Percentiles rank a stretch among this genome's conserved stretches.
Conservation (phyloP, 2,888 invertebrate species). For the Dolichopus griseipennis region DNA sequence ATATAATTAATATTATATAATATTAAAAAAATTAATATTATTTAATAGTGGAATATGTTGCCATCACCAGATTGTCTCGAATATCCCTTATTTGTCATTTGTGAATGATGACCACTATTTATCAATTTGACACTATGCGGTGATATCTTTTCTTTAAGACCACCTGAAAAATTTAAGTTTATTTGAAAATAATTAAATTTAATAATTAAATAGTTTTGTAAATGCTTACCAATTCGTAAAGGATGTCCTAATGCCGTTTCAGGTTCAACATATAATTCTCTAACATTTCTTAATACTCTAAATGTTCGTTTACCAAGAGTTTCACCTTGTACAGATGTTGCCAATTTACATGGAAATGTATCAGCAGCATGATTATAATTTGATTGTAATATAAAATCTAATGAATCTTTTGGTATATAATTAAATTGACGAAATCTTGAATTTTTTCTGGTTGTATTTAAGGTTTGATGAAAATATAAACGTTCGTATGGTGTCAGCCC, state of each 20-base stretch:
- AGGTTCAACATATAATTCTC: constrained; percentile 34
- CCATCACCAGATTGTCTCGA: constrained; percentile 69
- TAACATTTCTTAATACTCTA: constrained; percentile 58
- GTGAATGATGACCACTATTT: constrained; percentile 71
- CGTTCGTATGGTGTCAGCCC: constrained; percentile 42
- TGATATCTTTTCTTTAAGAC: constrained; percentile 54
- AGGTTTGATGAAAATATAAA: constrained; percentile 47
- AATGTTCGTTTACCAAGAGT: constrained; percentile 56
- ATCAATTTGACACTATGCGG: constrained; percentile 68
- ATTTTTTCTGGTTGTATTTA: constrained; percentile 46
- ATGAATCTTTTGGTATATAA: constrained; percentile 52
- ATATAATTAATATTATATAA: too few relatives aligned
- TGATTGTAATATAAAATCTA: constrained; percentile 59
- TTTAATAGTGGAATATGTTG: constrained; percentile 59
- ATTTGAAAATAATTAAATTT: constrained; percentile 9
- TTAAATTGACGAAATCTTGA: constrained; percentile 38
- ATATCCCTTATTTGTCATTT: constrained; percentile 72
- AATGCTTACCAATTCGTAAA: constrained; percentile 39
- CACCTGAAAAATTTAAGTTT: constrained; percentile 49
- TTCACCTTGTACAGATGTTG: constrained; percentile 59
- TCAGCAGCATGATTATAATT: constrained; percentile 61
- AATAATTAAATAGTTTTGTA: neutral
- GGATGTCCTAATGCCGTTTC: constrained; percentile 43
- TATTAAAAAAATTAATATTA: neutral
- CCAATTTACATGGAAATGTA: constrained; percentile 53